Percentiles rank a stretch among this genome's conserved stretches.
Conservation (phyloP, 2,797 vertebrate species). For the Botia kubotai region DNA sequence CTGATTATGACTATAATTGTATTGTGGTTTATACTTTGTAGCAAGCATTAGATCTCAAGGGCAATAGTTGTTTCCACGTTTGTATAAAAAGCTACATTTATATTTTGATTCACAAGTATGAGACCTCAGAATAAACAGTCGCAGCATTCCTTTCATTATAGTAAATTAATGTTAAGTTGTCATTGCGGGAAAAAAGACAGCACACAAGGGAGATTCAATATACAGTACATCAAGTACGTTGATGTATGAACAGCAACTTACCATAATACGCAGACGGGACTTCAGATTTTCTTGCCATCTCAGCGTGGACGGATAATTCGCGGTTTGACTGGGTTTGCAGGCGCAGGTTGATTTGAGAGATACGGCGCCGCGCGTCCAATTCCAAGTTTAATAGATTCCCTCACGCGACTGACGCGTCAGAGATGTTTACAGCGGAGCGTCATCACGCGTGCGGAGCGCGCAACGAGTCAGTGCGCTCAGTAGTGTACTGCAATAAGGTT, state of each 20-base stretch:
- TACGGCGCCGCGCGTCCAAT: neutral
- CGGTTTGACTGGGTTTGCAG: neutral
- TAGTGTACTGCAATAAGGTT: neutral
- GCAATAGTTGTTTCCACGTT: neutral
- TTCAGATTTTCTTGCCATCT: constrained; percentile 49
- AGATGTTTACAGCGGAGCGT: constrained; percentile 42
- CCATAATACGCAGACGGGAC: constrained; percentile 50
- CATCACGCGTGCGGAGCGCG: constrained; percentile 33
- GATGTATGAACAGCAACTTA: constrained; percentile 33
- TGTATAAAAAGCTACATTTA: neutral
- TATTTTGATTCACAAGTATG: neutral
- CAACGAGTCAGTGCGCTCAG: neutral
- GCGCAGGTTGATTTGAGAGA: neutral
- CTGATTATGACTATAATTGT: neutral
- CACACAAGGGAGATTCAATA: neutral
- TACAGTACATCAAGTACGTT: constrained; percentile 7
- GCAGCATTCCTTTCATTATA: neutral
- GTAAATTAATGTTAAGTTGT: constrained; percentile 3
- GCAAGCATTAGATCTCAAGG: neutral
- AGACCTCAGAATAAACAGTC: neutral
- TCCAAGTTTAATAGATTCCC: constrained; percentile 32
- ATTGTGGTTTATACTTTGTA: no score
- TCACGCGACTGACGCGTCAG: constrained; percentile 29
- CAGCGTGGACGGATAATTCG: constrained; percentile 1
- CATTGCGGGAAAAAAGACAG: neutral